phyloP scores from a whole-genome alignment of 2,797 vertebrate genomes.

The Melanogrammus aeglefinus region DNA sequence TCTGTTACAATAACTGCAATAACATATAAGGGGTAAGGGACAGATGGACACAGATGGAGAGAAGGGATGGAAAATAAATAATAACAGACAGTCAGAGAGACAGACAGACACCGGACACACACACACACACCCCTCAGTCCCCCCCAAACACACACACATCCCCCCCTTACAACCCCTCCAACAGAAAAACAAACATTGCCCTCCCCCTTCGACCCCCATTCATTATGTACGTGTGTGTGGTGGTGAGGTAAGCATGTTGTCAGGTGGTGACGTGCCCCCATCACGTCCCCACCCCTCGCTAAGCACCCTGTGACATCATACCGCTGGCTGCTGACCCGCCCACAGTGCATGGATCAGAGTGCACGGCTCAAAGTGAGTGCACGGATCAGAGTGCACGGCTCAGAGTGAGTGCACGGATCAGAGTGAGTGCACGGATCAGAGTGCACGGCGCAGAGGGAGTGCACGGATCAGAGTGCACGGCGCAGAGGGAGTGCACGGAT shows the following conservation, averaged over 20 bases:
- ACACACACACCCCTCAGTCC: background rate
- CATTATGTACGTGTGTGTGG: no score
- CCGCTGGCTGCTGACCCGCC: constrained; percentile 17
- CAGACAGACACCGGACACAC: background rate
- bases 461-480: no score
- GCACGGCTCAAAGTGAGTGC: no score
- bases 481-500: no score
- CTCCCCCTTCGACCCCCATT: no score
- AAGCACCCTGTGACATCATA: constrained; percentile 36
- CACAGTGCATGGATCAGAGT: no score
- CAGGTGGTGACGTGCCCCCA: background rate
- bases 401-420: no score
- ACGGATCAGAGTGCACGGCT: no score
- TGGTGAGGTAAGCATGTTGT: no score
- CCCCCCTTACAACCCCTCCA: constrained; percentile 21
- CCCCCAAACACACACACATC: constrained; percentile 35
- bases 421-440: no score
- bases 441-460: no score
- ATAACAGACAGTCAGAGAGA: background rate
- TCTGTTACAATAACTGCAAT: background rate
- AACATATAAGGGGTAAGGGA: background rate
- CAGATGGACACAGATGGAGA: background rate
- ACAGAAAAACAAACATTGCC: background rate
- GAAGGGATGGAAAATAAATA: background rate
- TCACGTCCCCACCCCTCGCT: constrained; percentile 13